phyloP scores from a whole-genome alignment of 2,888 invertebrate genomes.

The Plusia festucae region DNA sequence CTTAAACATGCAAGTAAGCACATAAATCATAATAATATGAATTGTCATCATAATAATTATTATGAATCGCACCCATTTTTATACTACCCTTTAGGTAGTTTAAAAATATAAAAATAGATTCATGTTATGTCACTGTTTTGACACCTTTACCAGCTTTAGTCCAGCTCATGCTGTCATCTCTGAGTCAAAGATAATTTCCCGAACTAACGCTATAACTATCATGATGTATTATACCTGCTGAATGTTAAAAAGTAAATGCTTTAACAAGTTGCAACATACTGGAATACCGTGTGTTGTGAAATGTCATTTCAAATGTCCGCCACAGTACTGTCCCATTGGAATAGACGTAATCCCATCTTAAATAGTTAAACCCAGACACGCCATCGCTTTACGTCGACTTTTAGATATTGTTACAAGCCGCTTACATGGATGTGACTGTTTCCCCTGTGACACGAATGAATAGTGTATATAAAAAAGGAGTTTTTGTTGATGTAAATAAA shows the following conservation, averaged over 20 bases:
- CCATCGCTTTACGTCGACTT: background rate
- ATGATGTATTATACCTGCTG: background rate
- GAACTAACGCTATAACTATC: no score
- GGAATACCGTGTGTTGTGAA: background rate
- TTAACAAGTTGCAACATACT: background rate
- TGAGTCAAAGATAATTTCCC: no score
- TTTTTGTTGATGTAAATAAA: background rate
- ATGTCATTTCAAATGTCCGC: background rate
- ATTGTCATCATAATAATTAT: no score
- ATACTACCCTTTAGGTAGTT: no score
- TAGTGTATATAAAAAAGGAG: background rate
- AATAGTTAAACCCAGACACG: background rate
- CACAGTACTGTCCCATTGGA: background rate
- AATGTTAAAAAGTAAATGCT: background rate
- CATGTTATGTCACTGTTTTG: no score
- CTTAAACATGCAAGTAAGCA: no score
- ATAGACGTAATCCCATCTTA: constrained; percentile 2
- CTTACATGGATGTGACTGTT: background rate
- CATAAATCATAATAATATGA: no score
- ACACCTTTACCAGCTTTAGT: no score
- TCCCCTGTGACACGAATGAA: background rate
- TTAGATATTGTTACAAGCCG: constrained; percentile 1
- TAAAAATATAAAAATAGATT: no score
- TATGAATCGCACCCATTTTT: no score
- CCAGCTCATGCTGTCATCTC: no score